Base-by-base conservation (phyloP, 2,113 vertebrate species). In the Platanista minor region DNA sequence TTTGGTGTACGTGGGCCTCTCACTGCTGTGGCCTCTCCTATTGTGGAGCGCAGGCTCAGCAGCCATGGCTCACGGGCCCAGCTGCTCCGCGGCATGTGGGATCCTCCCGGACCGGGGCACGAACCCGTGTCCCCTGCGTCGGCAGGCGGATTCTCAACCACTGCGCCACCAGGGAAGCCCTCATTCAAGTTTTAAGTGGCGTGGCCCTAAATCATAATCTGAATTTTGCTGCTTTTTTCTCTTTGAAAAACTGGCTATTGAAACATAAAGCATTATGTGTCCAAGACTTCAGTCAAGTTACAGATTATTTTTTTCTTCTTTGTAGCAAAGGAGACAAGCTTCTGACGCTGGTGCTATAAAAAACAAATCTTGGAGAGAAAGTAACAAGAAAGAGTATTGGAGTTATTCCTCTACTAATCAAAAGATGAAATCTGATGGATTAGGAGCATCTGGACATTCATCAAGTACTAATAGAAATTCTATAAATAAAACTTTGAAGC, bases 351-450 rank as follows among this genome's bases (percentile, higher is more conserved):
- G 97, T 98, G 98, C 98, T 95, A 86, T 97, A 96, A 98, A 98
- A 96, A 98, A 89, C 96, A 98, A 97, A 98, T 98, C 98, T 87
- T 95, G 94, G 96, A 98, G 97, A 97, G 98, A 98, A 96, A 95
- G 98, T 91, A 3, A 97, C 97, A 98, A 96, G 95, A 98, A 96
- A 97, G 96, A 81, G 88, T 97, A 52, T 97, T 97, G 92, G 90
- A 89, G 91, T 97, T 57, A 87, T 96, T 95, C 89, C 94, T 98
- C 98, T 94, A 82, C 92, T 97, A 97, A 97, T 98, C 98, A 67
- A 78, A 99, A 99, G 98, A 99, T 99, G 99, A 99, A 99, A 99
- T 99, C 99, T 31, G 99, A 99, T 98, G 99, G 98, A 96, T 98
- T 99, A 97, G 99, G 98, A 97, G 98, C 99, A 91, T 98, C 99